phyloP scores from a whole-genome alignment of 2,888 invertebrate species.

The Athalia rosae region DNA sequence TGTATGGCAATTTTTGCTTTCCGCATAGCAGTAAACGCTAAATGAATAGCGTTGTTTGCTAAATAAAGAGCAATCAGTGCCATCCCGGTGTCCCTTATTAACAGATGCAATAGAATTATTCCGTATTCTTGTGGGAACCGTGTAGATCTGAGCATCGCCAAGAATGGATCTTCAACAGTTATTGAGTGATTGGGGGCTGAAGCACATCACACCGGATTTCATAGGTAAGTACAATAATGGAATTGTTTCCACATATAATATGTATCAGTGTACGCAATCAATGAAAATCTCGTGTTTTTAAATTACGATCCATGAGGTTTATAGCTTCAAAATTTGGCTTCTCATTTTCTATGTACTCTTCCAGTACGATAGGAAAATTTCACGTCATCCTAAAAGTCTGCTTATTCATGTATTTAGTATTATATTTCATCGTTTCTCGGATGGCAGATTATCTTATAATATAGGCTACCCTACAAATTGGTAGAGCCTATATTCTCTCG shows the following conservation, averaged over 20 bases:
- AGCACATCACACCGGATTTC: background rate
- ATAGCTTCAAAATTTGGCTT: constrained; percentile 3
- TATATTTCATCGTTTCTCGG: too few relatives aligned
- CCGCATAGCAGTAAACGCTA: background rate
- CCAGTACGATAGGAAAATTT: background rate
- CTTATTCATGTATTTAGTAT: background rate
- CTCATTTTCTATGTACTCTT: background rate
- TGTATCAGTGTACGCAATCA: constrained; percentile 10
- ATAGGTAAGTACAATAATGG: constrained; percentile 12
- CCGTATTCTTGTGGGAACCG: constrained; percentile 3
- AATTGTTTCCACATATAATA: background rate
- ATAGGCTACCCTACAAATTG: too few relatives aligned
- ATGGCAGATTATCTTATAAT: too few relatives aligned
- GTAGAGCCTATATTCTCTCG: too few relatives aligned
- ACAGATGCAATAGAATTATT: constrained; percentile 1
- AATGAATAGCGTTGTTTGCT: constrained; percentile 12
- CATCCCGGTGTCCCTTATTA: background rate
- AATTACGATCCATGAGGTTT: background rate
- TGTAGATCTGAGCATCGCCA: background rate
- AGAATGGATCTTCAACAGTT: background rate
- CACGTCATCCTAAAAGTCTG: background rate
- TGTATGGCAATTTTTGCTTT: constrained; percentile 24
- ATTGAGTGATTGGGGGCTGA: constrained; percentile 6
- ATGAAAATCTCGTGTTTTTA: background rate
- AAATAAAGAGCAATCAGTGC: constrained; percentile 14